Conservation (phyloP, 2,888 invertebrate species). For the Dorcus parallelipipedus region DNA sequence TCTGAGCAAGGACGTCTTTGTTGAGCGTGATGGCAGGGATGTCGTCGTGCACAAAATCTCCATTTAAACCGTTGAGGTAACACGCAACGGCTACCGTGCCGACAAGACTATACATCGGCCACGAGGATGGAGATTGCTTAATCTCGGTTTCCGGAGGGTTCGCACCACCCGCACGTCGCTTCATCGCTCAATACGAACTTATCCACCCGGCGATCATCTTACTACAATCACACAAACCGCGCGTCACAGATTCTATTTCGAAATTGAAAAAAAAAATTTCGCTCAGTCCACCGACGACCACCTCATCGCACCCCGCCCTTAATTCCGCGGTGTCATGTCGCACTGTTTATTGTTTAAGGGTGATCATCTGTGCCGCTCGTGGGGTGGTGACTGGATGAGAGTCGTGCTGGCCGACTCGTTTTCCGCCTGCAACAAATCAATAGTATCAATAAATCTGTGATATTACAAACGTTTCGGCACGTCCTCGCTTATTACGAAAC, state of each 20-base stretch:
- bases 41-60: constrained; percentile 87
- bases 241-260: neutral
- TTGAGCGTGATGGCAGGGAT: constrained; percentile 80
- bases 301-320: constrained; percentile 4
- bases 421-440: constrained; percentile 32
- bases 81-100: constrained; percentile 64
- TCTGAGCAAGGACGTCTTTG: constrained; percentile 72
- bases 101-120: constrained; percentile 62
- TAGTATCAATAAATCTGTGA: constrained; percentile 30
- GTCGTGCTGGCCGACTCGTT: constrained; percentile 17
- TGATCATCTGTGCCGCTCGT: constrained; percentile 21
- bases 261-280: neutral
- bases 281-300: too few relatives aligned
- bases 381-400: constrained; percentile 14
- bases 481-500: constrained; percentile 24
- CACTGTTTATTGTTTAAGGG: constrained; percentile 22
- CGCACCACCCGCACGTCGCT: constrained; percentile 44
- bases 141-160: constrained; percentile 52
- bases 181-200: constrained; percentile 41
- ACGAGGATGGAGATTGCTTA: constrained; percentile 50
- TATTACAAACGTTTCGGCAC: constrained; percentile 24
- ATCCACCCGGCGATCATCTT: neutral
- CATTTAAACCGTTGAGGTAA: constrained; percentile 70
- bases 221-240: neutral
- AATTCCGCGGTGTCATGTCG: constrained; percentile 15